Conservation (phyloP, 1,140 invertebrate species). For the Pollicipes pollicipes region DNA sequence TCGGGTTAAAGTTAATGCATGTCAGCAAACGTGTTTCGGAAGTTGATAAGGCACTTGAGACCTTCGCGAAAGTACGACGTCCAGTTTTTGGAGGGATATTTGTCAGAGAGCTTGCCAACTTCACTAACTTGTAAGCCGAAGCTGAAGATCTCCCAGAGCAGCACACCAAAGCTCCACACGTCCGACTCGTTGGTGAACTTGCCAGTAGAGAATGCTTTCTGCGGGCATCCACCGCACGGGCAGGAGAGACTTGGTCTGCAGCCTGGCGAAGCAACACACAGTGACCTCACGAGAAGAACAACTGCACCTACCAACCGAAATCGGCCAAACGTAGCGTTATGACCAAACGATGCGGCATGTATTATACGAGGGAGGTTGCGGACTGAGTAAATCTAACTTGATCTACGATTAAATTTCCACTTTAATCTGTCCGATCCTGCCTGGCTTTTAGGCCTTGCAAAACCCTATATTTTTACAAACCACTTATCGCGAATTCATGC, state of each 20-base stretch:
- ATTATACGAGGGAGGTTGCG: too few species aligned
- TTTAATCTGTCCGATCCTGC: too few species aligned
- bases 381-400: too few species aligned
- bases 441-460: too few species aligned
- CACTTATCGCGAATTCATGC: too few species aligned
- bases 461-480: too few species aligned
- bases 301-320: too few species aligned
- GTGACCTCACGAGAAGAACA: too few species aligned
- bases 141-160: constrained; percentile 82
- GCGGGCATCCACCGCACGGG: constrained; percentile 88
- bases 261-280: too few species aligned
- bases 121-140: constrained; percentile 53
- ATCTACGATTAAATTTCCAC: too few species aligned
- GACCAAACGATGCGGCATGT: too few species aligned
- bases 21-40: neutral
- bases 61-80: neutral
- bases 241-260: constrained; percentile 33
- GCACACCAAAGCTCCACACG: constrained; percentile 79
- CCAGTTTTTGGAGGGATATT: neutral
- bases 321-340: too few species aligned
- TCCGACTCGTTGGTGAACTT: constrained; percentile 80
- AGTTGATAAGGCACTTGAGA: neutral
- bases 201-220: constrained; percentile 73
- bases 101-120: neutral
- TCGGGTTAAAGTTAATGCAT: neutral